Conservation (phyloP, 2,797 vertebrate genomes). For the Gobionotothen gibberifrons region DNA sequence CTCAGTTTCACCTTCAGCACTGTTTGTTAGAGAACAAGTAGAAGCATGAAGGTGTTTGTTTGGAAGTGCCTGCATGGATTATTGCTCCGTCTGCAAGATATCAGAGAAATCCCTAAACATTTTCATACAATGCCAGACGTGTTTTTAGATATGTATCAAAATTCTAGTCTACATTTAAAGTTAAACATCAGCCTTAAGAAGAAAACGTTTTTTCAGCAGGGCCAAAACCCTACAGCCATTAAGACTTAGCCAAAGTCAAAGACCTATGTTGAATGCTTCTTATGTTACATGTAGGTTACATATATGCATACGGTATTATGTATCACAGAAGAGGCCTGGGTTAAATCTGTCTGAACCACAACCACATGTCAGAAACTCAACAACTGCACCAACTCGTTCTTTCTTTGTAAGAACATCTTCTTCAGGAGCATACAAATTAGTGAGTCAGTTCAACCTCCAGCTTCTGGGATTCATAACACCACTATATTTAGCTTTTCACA, state of each 20-base stretch:
- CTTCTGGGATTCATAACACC: conserved; percentile 17
- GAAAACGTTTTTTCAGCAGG: neutral
- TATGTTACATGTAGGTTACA: conserved; percentile 15
- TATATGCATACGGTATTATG: conserved; percentile 8
- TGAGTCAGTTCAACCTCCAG: conserved; percentile 21
- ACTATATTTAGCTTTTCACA: conserved; percentile 40
- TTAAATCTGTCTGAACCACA: conserved; percentile 31
- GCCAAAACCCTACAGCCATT: neutral
- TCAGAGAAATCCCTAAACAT: neutral
- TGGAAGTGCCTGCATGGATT: neutral
- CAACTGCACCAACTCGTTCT: conserved; percentile 16
- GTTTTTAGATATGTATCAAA: neutral
- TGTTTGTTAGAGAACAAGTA: conserved; percentile 13
- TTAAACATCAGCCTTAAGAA: neutral
- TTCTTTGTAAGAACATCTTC: conserved; percentile 8
- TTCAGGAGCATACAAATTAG: conserved; percentile 8
- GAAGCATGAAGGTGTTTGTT: neutral
- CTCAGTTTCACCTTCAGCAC: conserved; percentile 39
- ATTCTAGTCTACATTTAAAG: neutral
- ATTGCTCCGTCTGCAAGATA: neutral
- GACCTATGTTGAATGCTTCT: conserved; percentile 5
- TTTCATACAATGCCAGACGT: neutral
- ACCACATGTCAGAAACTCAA: conserved; percentile 15
- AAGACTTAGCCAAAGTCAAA: conserved; percentile 1
- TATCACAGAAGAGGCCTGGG: conserved; percentile 30